Percentiles rank a stretch among this genome's conserved stretches.
These are phyloP conservation scores for Nannobrachium achirus DNA, from an alignment of 2,113 vertebrate genomes.

Conservation along the genomic window DNA sequence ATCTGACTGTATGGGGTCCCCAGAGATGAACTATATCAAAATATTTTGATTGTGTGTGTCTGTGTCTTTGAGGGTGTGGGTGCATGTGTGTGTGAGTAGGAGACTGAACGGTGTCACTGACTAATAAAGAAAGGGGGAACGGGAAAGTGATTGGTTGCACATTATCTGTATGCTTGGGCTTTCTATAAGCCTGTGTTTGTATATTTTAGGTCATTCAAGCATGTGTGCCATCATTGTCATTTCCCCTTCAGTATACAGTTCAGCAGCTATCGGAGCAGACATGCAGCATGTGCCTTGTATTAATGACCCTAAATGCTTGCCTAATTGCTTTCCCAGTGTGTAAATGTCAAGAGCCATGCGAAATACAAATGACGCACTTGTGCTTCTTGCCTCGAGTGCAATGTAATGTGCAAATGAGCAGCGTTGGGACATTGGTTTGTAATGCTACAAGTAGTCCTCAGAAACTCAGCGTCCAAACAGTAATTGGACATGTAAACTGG, in stretches of 20 bases:
- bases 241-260: slow-evolving; percentile 37
- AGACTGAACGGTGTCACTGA: too few relatives aligned
- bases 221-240: slow-evolving; percentile 15
- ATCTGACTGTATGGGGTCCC: too few relatives aligned
- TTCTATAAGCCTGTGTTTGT: too few relatives aligned
- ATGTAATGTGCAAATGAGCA: slow-evolving; percentile 54
- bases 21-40: too few relatives aligned
- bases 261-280: slow-evolving; percentile 41
- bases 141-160: too few relatives aligned
- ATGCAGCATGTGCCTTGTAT: slow-evolving; percentile 40
- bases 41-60: slow-evolving; percentile 8
- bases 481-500: slow-evolving; percentile 15
- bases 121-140: too few relatives aligned
- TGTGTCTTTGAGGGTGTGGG: background rate
- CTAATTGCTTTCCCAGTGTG: slow-evolving; percentile 72
- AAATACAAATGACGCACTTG: slow-evolving; percentile 63
- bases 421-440: slow-evolving; percentile 12
- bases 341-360: slow-evolving; percentile 74
- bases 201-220: too few relatives aligned
- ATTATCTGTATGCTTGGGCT: too few relatives aligned
- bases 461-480: slow-evolving; percentile 37
- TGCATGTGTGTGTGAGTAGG: background rate
- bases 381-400: slow-evolving; percentile 56
- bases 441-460: slow-evolving; percentile 46
- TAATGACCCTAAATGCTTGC: slow-evolving; percentile 61